Base-by-base conservation (phyloP, 2,888 invertebrate species). In the Drosophila kambysellisi region DNA sequence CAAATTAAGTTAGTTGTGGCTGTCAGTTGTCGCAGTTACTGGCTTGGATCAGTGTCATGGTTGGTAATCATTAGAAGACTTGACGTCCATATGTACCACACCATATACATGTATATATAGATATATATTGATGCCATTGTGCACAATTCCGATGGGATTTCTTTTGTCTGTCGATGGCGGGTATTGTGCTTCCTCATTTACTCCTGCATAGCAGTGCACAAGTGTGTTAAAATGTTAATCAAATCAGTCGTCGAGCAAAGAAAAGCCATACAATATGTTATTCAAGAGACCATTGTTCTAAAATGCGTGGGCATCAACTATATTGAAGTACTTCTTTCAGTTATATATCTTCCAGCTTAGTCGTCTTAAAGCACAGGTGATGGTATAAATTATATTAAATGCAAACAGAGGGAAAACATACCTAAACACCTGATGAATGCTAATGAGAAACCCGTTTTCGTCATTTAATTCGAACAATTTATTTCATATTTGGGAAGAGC, bases 141-240 rank as follows among this genome's bases (percentile, higher is more conserved):
- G 33, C 29, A 72, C 64, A 56, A 68, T 72, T 64, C 58, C 71
- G 56, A 52, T 64, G 59, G 62, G 54, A 56, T 59, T 66, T 66
- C 77, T 50, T 76, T 80, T 73, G 72, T 80, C 65, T 69, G 59
- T 29, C 51, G 51, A 37, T 64, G 63, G 61, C 66, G 60, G 58
- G 62, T 37, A 39, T 43, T 54, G 33, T 56, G 32, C 53, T 67
- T 11, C 37, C 65, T 43, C 54, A 66, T 37, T 61, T 53, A 29
- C 66, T 48, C 52, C 20, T 63, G 65, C 70, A 54, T 60, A 74
- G 59, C 62, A 54, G 50, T 25, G 46, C 17, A 52, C 39, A 50
- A 37, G 52, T 70, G 65, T 65, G 68, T 63, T 70, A 52, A 79
- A 79, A 79, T 75, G 75, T 67, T 88, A 85, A 85, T 85, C 83